Evolutionary conservation across 2,113 vertebrate genomes (phyloP).

Genomic region (Tychaedon coryphoeus): DNA sequence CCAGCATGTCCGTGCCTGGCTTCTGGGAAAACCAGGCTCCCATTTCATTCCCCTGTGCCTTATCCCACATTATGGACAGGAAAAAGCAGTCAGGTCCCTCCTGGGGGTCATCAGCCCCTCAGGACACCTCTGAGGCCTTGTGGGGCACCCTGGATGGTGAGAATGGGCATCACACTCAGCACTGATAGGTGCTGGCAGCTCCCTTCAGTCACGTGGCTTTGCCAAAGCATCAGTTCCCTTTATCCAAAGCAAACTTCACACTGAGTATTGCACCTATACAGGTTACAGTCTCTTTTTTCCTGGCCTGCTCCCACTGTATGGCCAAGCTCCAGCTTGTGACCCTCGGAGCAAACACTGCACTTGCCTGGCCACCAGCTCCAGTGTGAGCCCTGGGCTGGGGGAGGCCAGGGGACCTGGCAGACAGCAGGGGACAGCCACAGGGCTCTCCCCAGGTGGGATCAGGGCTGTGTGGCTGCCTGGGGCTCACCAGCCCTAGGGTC

Average conservation of each 20-base stretch:
- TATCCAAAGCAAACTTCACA: not conserved
- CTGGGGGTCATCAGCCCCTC: accelerated
- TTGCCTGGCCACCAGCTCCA: accelerated
- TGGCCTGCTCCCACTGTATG: not conserved
- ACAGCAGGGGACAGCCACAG: accelerated
- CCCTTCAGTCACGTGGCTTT: not conserved
- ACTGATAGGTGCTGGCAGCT: not conserved
- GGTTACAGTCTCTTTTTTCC: not conserved
- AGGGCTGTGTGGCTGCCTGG: accelerated
- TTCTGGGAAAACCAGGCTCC: not conserved
- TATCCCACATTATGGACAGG: not conserved
- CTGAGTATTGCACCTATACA: not conserved
- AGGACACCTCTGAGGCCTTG: accelerated
- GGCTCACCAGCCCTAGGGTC: accelerated
- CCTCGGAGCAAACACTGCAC: accelerated
- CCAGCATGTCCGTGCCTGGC: not conserved
- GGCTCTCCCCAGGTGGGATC: accelerated
- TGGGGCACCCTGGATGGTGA: accelerated
- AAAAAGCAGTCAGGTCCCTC: not conserved
- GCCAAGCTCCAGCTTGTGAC: not conserved
- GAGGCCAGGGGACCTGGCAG: not conserved
- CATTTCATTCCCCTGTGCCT: not conserved
- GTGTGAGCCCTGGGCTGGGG: not conserved
- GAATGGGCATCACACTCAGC: not conserved
- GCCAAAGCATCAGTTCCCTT: not conserved